Evolutionary conservation across 2,113 vertebrate genomes (phyloP), one percentile per base, ranked within the genome.

Genomic region (Actenoides hombroni): DNA sequence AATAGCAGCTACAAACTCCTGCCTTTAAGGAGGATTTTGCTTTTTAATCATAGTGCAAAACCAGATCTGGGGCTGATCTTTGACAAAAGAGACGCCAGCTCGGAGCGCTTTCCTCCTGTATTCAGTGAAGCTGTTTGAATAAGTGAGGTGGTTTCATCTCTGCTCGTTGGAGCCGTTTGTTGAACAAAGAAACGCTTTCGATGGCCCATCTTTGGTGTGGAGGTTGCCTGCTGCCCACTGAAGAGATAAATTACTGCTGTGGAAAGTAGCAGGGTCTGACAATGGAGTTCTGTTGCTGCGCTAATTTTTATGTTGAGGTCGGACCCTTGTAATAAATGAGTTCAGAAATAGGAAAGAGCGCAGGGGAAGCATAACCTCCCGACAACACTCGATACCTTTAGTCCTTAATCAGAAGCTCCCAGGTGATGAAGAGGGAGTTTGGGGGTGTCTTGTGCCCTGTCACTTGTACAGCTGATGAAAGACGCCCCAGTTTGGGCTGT

Each of bases 261-360:
- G 74, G 54, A 61, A 48, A 84, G 54, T 26, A 73, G 11, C 0
- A 0, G 78, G 69, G 10, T 44, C 80, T 51, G 74, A 19, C 61
- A 33, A 63, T 9, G 44, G n/a, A 40, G 31, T 40, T 74, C 26
- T 59, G 48, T 44, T 57, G 44, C n/a, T 70, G 46, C 0, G 0
- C 46, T 84, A 4, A 59, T 91, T 83, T 89, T 69, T 90, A 49
- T 29, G 4, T n/a, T 29, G 76, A 84, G 37, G 23, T 69, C 64
- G 54, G 80, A 63, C 13, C 1, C 91, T 65, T 69, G 53, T 89
- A 49, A 65, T 70, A 78, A 71, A 40, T 10, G 19, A 68, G 44
- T 56, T 86, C 35, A 61, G 53, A 71, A 68, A 28, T 26, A 13
- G 0, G 7, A 59, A 60, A 19, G 37, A 53, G 40, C 0, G 0